Conservation (phyloP, 2,797 vertebrate genomes). For the Pseudochirops cupreus region DNA sequence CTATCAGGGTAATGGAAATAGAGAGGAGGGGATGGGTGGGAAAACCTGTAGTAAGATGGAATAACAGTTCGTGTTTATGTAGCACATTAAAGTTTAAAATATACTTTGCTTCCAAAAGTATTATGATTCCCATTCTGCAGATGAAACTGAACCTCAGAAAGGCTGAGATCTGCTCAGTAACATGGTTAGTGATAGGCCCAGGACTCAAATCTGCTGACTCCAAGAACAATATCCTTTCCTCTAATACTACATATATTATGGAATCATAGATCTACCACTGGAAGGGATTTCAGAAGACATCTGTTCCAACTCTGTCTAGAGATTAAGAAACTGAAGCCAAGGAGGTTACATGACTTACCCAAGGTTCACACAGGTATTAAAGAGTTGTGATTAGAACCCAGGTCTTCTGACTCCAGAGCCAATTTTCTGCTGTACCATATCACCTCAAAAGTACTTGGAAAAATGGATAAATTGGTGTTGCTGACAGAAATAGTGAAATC, state of each 20-base stretch:
- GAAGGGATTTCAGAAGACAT: neutral
- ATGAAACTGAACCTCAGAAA: neutral
- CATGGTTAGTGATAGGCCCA: neutral
- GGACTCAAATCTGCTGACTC: neutral
- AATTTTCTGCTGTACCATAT: neutral
- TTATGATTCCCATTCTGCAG: neutral
- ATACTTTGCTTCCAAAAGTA: neutral
- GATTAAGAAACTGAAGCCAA: neutral
- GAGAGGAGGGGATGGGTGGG: neutral
- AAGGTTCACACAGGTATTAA: neutral
- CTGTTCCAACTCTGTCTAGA: neutral
- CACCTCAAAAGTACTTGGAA: neutral
- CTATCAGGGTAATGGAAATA: neutral
- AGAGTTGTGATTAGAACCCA: neutral
- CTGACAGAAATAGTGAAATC: neutral
- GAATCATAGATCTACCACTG: neutral
- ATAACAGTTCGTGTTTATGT: neutral
- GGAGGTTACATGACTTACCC: neutral
- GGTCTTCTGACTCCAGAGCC: neutral
- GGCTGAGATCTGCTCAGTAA: neutral
- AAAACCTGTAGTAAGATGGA: neutral
- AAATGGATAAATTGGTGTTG: neutral
- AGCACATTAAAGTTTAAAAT: neutral
- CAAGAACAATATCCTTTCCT: neutral
- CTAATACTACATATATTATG: neutral